phyloP scores from a whole-genome alignment of 1,140 invertebrate species.

The Caenorhabditis brenneri region DNA sequence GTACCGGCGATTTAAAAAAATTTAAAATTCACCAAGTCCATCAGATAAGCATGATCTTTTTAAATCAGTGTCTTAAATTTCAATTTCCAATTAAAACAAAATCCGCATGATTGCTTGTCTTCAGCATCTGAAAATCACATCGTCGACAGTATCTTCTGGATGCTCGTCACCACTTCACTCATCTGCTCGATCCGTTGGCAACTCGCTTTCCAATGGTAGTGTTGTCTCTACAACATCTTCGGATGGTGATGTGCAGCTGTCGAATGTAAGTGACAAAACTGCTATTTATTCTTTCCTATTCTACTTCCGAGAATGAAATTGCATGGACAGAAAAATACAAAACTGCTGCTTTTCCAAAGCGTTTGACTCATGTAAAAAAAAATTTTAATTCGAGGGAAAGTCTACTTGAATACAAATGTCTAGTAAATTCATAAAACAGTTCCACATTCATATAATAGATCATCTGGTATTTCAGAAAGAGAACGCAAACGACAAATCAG shows the following conservation, averaged over 20 bases:
- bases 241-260: conserved; percentile 43
- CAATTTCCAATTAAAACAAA: neutral
- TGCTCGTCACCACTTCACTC: conserved; percentile 23
- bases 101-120: conserved; percentile 21
- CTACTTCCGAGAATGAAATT: neutral
- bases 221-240: conserved; percentile 44
- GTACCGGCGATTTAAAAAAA: neutral
- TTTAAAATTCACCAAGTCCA: neutral
- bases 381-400: too few species aligned
- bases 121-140: conserved; percentile 53
- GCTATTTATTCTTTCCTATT: neutral
- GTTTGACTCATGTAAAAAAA: too few species aligned
- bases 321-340: too few species aligned
- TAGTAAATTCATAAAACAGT: too few species aligned
- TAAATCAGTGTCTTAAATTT: neutral
- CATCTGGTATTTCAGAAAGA: conserved; percentile 44
- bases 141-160: conserved; percentile 33
- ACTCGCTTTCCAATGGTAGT: conserved; percentile 48
- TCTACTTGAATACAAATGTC: too few species aligned
- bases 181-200: conserved; percentile 46
- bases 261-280: conserved; percentile 43
- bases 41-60: neutral
- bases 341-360: too few species aligned
- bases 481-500: conserved; percentile 23
- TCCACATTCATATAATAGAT: neutral